Evolutionary conservation across 2,797 vertebrate genomes (phyloP).

Genomic region (Anguilla obscura): DNA sequence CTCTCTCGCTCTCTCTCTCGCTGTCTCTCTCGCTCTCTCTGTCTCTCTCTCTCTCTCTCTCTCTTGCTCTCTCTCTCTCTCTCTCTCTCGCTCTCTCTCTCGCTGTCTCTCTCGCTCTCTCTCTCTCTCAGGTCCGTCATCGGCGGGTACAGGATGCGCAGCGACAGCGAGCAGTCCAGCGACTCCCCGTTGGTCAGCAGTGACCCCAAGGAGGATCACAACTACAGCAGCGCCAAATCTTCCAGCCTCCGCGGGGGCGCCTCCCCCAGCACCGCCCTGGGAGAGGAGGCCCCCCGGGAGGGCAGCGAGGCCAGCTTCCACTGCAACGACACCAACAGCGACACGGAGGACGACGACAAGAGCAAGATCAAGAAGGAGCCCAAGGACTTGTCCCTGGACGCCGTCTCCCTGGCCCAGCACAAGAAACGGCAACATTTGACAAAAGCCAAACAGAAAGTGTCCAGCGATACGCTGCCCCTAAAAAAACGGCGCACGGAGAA

Average conservation of each 20-base stretch:
- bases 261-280: conserved; percentile 70
- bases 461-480: conserved; percentile 91
- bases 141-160: conserved; percentile 75
- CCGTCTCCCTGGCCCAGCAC: conserved; percentile 73
- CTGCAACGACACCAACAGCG: conserved; percentile 76
- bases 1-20: background rate
- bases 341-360: conserved; percentile 77
- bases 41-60: conserved; percentile 23
- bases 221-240: conserved; percentile 87
- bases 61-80: too few species aligned
- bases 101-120: background rate
- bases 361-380: conserved; percentile 84
- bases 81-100: background rate
- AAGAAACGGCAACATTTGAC: conserved; percentile 84
- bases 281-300: conserved; percentile 72
- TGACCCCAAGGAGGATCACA: conserved; percentile 88
- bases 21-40: background rate
- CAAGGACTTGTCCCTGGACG: conserved; percentile 79
- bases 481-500: conserved; percentile 96
- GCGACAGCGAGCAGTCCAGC: conserved; percentile 78
- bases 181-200: conserved; percentile 82
- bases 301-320: conserved; percentile 74
- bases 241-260: conserved; percentile 73
- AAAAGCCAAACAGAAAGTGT: conserved; percentile 76
- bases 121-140: conserved; percentile 74